Evolutionary conservation across 1,140 invertebrate species (phyloP), one percentile per base, ranked within the genome.

Genomic region (Vanessa tameamea): DNA sequence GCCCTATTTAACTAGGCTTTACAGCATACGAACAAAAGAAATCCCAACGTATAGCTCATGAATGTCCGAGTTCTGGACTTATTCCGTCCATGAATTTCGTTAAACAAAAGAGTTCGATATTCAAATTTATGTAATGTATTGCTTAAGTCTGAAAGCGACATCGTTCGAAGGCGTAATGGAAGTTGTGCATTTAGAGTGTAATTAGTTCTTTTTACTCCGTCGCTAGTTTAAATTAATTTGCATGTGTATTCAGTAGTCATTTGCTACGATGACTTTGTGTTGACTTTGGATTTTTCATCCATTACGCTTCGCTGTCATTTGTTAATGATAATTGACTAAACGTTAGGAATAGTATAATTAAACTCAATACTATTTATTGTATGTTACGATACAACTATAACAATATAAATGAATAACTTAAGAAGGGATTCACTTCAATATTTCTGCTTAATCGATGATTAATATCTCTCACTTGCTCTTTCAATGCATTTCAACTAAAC

Each of bases 181-280:
- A 57, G 53, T 12, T 57, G 57, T 37, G 16, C 57, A 15, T 37
- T 61, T 61, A 61, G 8, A 57, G 26, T 61, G 26, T 4, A 61
- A 23, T 61, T 61, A n/a, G 53, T 23, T 23, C 53, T 20, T 57
- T 57, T 57, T 57, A 61, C 15, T 4, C 13, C 15, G 57, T 61
- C 57, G 53, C 53, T 61, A 61, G 57, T 61, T 61, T 31, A 37
- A 61, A 61, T 68, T 68, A 59, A 68, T 59, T 57, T 68, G 31
- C 37, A 16, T 47, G 37, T 23, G 12, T 57, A 47, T 23, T 69
- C 37, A 57, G 37, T 20, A 47, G 26, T 57, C 66, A 43, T 57
- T 68, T 14, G 51, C 12, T 20, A 43, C 31, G 14, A 43, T 43
- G 51, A 61, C 51, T 43, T 31, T n/a, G 15, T 67, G 31, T 67